Conservation (phyloP, 2,797 vertebrate species). For the Serranus cabrilla region DNA sequence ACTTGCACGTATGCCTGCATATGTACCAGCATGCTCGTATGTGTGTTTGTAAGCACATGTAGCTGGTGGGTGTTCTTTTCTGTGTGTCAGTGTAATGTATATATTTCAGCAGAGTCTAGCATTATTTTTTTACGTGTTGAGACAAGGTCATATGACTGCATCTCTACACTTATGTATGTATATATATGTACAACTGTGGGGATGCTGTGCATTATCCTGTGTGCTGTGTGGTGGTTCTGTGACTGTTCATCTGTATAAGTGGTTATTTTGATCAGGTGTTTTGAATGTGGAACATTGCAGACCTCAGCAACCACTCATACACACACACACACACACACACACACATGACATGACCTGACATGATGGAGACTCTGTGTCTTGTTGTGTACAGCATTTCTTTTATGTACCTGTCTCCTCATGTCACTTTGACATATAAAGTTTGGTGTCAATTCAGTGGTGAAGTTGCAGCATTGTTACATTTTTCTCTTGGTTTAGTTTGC, state of each 20-base stretch:
- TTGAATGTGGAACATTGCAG: constrained; percentile 37
- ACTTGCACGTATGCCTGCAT: constrained; percentile 4
- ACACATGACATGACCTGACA: not conserved
- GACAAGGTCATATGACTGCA: constrained; percentile 68
- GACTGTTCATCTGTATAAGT: constrained; percentile 63
- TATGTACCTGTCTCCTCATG: constrained; percentile 15
- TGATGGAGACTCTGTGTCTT: constrained; percentile 13
- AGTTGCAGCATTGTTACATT: too few species aligned
- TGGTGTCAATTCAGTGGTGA: too few species aligned
- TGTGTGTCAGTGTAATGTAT: constrained; percentile 56
- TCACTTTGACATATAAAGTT: too few species aligned
- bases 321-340: constrained; percentile 18
- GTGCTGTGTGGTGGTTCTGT: constrained; percentile 46
- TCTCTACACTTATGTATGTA: constrained; percentile 59
- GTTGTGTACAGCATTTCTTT: constrained; percentile 12
- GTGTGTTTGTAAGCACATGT: constrained; percentile 25
- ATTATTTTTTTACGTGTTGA: constrained; percentile 78
- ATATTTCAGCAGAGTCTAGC: constrained; percentile 72
- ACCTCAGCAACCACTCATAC: constrained; percentile 13
- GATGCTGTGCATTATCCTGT: constrained; percentile 13
- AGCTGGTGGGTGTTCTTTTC: constrained; percentile 38
- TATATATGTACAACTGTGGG: constrained; percentile 50
- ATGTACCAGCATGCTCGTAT: not conserved
- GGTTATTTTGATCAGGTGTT: constrained; percentile 57
- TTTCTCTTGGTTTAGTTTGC: too few species aligned